phyloP scores from a whole-genome alignment of 2,888 invertebrate species.

The Ophonus ardosiacus region DNA sequence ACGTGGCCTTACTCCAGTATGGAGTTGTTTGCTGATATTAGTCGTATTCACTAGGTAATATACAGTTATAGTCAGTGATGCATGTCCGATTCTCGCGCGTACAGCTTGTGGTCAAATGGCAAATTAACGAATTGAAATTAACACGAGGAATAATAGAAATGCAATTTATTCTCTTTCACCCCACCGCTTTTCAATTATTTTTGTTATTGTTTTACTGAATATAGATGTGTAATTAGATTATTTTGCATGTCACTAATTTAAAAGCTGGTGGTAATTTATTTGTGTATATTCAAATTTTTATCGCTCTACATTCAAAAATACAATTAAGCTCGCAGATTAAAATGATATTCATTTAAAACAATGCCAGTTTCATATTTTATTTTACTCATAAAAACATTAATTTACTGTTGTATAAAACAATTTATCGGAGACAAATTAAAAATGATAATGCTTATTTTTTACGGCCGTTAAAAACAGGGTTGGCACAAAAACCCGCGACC shows the following conservation, averaged over 20 bases:
- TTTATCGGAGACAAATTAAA: too few species aligned
- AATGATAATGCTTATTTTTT: too few species aligned
- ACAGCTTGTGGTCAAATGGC: constrained; percentile 31
- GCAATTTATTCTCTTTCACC: constrained; percentile 3
- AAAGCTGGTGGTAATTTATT: constrained; percentile 23
- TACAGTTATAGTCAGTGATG: background rate
- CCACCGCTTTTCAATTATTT: constrained; percentile 41
- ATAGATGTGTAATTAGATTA: constrained; percentile 38
- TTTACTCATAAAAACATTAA: background rate
- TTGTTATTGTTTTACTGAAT: constrained; percentile 30
- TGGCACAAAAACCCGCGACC: too few species aligned
- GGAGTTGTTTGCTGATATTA: background rate
- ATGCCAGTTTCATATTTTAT: background rate
- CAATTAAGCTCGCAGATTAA: constrained; percentile 5
- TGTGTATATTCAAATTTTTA: constrained; percentile 31
- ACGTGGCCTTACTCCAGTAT: too few species aligned
- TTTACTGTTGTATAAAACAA: too few species aligned
- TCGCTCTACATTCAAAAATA: background rate
- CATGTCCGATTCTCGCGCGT: background rate
- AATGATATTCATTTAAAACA: background rate
- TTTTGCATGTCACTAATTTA: constrained; percentile 30
- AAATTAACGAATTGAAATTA: constrained; percentile 22
- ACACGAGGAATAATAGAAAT: constrained; percentile 15
- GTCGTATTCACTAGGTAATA: background rate
- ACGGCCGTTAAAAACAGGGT: too few species aligned